Base-by-base conservation (phyloP, 2,888 invertebrate genomes). In the Autographa pulchrina region DNA sequence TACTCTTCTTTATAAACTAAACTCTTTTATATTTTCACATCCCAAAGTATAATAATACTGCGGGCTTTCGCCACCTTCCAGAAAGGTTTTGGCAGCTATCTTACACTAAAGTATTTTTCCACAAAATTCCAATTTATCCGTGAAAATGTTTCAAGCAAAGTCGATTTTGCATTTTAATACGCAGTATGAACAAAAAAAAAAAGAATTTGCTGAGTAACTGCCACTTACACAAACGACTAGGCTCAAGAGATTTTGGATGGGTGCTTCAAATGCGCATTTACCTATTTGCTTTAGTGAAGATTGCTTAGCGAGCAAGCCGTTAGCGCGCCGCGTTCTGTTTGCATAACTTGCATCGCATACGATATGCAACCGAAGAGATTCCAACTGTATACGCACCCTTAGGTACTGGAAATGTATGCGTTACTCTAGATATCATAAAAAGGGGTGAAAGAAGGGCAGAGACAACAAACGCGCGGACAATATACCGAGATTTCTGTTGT, bases 1-100 rank as follows among this genome's bases (percentile, higher is more conserved):
- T 25, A 66, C 62, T 74, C 72, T 75, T 65, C 62, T 78, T 60
- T 1, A 20, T 54, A 20, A 4, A 16, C 8, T 16, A 16, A n/a
- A 31, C 5, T 11, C 38, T 38, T 38, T 38, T 38, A 38, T 38
- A 38, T 38, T 38, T 38, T 11, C 11, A 38, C 1, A 38, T 38
- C 38, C 11, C 11, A 11, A 38, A 25, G 25, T 25, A 3, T 25
- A 25, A 25, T 25, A 25, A 25, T 25, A 25, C 25, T 25, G 25
- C 25, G 25, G 3, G 25, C 38, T 38, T 38, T 11, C 38, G 11
- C 38, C 9, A 38, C 11, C 11, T 38, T 38, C 11, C 11, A 38
- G 38, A 9, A 11, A 38, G 11, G 11, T 2, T 38, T 11, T 38
- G 38, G 11, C 38, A 38, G 38, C 38, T 38, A 11, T 38, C 25